Percentiles rank a stretch among this genome's conserved stretches.
Conservation (phyloP, 1,140 invertebrate genomes). For the Nylanderia fulva region DNA sequence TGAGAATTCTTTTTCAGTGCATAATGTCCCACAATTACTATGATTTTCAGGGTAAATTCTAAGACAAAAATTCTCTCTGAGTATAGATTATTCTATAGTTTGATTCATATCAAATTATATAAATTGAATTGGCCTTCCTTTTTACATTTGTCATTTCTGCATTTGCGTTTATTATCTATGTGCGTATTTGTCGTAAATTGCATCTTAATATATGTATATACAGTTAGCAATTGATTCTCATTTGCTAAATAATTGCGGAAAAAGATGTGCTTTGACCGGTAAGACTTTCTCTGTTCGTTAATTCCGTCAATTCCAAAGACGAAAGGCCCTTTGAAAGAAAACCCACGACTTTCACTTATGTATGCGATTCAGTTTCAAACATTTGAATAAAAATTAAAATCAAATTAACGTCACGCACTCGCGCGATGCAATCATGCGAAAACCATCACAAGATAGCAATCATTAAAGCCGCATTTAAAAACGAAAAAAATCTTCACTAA, state of each 20-base stretch:
- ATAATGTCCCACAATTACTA: too few relatives aligned
- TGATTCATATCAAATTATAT: slow-evolving; percentile 13
- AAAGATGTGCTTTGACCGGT: background rate
- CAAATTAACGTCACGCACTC: background rate
- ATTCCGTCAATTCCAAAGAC: background rate
- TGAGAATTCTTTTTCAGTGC: too few relatives aligned
- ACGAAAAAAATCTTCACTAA: background rate
- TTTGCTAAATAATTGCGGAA: background rate
- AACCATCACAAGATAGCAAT: background rate
- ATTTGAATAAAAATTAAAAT: background rate
- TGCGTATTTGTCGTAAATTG: background rate
- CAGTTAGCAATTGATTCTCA: background rate
- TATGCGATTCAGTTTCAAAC: background rate
- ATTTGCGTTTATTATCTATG: background rate
- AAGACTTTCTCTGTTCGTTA: slow-evolving; percentile 34
- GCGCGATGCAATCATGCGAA: background rate
- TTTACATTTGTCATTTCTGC: background rate
- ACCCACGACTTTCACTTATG: background rate
- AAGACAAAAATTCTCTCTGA: too few relatives aligned
- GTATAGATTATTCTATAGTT: background rate
- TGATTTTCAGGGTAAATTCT: too few relatives aligned
- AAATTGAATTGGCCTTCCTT: background rate
- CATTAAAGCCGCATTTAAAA: background rate
- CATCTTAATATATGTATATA: background rate
- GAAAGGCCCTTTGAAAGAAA: background rate